Evolutionary conservation across 2,113 vertebrate species (phyloP).

Genomic region (Bungarus multicinctus): DNA sequence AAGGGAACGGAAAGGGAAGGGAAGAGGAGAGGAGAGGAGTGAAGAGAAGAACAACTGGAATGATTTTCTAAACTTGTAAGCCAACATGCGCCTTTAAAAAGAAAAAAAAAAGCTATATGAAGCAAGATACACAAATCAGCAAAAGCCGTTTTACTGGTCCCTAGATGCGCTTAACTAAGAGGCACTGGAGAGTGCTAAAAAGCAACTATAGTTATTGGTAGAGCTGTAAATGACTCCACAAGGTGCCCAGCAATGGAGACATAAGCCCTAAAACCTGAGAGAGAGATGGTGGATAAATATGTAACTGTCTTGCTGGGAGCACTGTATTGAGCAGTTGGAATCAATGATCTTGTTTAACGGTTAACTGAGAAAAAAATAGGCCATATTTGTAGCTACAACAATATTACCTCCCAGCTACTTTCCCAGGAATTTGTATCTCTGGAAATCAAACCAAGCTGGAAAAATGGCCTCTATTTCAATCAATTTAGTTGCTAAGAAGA

Average conservation of each 20-base stretch:
- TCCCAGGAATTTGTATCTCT: constrained; percentile 38
- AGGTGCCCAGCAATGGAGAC: not conserved
- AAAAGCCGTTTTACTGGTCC: constrained; percentile 24
- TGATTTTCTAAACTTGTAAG: not conserved
- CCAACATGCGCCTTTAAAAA: constrained; percentile 19
- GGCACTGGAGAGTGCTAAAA: constrained; percentile 20
- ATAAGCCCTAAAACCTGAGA: not conserved
- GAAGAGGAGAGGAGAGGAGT: too few species aligned
- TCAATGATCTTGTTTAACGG: constrained; percentile 41
- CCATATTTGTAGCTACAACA: constrained; percentile 52
- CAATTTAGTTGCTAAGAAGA: constrained; percentile 39
- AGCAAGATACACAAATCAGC: constrained; percentile 16
- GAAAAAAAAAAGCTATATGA: not conserved
- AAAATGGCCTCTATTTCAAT: constrained; percentile 46
- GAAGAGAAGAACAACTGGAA: not conserved
- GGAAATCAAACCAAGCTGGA: constrained; percentile 27
- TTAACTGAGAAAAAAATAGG: constrained; percentile 39
- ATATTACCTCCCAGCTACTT: constrained; percentile 30
- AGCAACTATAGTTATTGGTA: constrained; percentile 5
- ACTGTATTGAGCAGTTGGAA: constrained; percentile 28
- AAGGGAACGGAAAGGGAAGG: too few species aligned
- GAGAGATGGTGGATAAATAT: not conserved
- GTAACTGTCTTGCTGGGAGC: constrained; percentile 43
- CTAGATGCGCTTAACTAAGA: constrained; percentile 14
- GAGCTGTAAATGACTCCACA: not conserved